A percentile compares a stretch with the other conserved stretches of the same genome.
These are phyloP conservation scores for Brienomyrus longianalis DNA, from an alignment of 2,113 vertebrate genomes.

Conservation along the genomic window DNA sequence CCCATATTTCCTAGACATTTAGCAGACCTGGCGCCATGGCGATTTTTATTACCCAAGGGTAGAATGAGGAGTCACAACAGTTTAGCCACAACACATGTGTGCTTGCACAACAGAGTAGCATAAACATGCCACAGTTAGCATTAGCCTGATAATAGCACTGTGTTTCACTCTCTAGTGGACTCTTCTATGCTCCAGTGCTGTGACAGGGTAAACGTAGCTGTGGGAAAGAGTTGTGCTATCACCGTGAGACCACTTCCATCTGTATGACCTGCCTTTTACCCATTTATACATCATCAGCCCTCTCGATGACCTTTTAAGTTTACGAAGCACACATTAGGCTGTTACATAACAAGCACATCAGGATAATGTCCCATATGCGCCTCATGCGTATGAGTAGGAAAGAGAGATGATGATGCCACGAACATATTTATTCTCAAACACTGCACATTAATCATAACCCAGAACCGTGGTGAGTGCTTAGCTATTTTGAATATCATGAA, in stretches of 20 bases:
- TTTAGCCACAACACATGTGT: conserved; percentile 48
- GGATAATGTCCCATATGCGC: background rate
- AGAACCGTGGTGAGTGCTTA: background rate
- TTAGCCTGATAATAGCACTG: conserved; percentile 51
- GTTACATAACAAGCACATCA: background rate
- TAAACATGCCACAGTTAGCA: conserved; percentile 30
- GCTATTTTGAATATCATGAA: background rate
- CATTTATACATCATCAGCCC: conserved; percentile 29
- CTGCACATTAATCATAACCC: conserved; percentile 1
- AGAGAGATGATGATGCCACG: background rate
- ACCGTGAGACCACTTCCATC: conserved; percentile 14
- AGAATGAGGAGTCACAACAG: conserved; percentile 60
- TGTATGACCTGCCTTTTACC: conserved; percentile 29
- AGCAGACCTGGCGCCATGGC: conserved; percentile 36
- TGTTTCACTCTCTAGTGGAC: conserved; percentile 43
- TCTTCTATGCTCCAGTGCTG: conserved; percentile 35
- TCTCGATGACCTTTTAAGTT: conserved; percentile 34
- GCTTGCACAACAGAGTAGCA: conserved; percentile 30
- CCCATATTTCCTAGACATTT: conserved; percentile 25
- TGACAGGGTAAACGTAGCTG: conserved; percentile 60
- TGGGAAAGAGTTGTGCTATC: conserved; percentile 32
- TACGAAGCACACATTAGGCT: background rate
- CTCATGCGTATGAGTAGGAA: background rate
- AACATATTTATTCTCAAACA: background rate
- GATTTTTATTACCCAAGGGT: conserved; percentile 60